phyloP scores from a whole-genome alignment of 1,140 invertebrate genomes.

The Colletes latitarsis region DNA sequence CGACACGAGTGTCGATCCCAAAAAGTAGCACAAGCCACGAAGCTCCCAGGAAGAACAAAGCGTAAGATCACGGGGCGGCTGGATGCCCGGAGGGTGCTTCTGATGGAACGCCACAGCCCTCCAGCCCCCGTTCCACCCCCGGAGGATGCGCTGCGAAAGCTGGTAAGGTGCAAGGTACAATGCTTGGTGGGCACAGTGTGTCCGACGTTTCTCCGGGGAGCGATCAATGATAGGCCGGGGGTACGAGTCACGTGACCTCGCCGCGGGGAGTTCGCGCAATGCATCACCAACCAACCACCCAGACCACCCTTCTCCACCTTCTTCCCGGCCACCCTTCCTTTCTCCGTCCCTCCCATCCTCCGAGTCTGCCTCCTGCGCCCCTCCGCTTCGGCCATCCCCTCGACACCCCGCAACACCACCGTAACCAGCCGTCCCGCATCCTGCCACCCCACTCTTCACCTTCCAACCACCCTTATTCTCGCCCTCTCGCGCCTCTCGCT shows the following conservation, averaged over 20 bases:
- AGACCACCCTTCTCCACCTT: slow-evolving; percentile 58
- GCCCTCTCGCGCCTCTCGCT: slow-evolving; percentile 7
- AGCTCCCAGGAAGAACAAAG: slow-evolving; percentile 14
- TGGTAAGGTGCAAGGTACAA: slow-evolving; percentile 66
- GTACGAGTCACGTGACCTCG: slow-evolving; percentile 79
- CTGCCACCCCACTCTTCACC: slow-evolving; percentile 62
- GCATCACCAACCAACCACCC: slow-evolving; percentile 80
- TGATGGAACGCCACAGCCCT: slow-evolving; percentile 12
- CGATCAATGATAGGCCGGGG: slow-evolving; percentile 80
- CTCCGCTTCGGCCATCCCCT: slow-evolving; percentile 41
- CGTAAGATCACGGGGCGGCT: slow-evolving; percentile 18
- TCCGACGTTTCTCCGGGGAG: slow-evolving; percentile 79
- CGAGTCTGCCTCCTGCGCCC: slow-evolving; percentile 46
- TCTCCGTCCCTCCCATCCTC: slow-evolving; percentile 36
- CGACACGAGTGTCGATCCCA: slow-evolving; percentile 8
- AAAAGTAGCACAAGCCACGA: background rate
- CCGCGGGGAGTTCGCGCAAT: slow-evolving; percentile 80
- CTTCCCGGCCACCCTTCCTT: slow-evolving; percentile 35
- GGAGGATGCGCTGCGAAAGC: slow-evolving; percentile 56
- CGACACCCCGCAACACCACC: slow-evolving; percentile 68
- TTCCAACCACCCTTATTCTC: slow-evolving; percentile 61
- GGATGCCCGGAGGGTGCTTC: slow-evolving; percentile 11
- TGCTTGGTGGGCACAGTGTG: slow-evolving; percentile 71
- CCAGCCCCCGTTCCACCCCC: slow-evolving; percentile 23
- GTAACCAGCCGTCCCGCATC: slow-evolving; percentile 64